Conservation (phyloP, 2,888 invertebrate species). For the Mylabris sibirica region DNA sequence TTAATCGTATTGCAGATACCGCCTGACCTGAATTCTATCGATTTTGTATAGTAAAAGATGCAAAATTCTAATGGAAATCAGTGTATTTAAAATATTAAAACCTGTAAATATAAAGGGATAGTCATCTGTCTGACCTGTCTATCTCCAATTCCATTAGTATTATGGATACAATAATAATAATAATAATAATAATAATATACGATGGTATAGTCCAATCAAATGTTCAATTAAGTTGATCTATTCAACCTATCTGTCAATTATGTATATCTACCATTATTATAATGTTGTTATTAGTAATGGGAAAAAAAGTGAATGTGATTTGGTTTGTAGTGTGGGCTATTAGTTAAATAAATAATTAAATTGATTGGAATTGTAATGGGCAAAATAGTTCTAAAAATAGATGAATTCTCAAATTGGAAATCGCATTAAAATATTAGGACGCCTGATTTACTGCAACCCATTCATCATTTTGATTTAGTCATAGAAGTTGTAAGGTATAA, state of each 20-base stretch:
- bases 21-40: too few relatives aligned
- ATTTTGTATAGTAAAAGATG: too few relatives aligned
- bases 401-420: constrained; percentile 29
- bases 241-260: background rate
- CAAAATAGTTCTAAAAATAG: constrained; percentile 23
- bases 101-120: background rate
- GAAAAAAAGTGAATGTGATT: background rate
- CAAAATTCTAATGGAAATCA: too few relatives aligned
- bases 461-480: constrained; percentile 34
- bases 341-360: background rate
- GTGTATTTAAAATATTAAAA: too few relatives aligned
- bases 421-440: constrained; percentile 26
- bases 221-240: background rate
- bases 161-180: too few relatives aligned
- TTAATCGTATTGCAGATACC: too few relatives aligned
- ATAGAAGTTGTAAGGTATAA: constrained; percentile 20
- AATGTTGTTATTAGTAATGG: background rate
- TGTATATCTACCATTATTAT: background rate
- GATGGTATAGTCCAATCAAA: background rate
- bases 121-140: background rate
- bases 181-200: too few relatives aligned
- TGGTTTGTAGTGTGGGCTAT: background rate
- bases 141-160: background rate
- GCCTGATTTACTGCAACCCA: constrained; percentile 35
- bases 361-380: constrained; percentile 3